Evolutionary conservation across 2,797 vertebrate genomes (phyloP), one percentile per base, ranked within the genome.

Genomic region (Rhinatrema bivittatum): DNA sequence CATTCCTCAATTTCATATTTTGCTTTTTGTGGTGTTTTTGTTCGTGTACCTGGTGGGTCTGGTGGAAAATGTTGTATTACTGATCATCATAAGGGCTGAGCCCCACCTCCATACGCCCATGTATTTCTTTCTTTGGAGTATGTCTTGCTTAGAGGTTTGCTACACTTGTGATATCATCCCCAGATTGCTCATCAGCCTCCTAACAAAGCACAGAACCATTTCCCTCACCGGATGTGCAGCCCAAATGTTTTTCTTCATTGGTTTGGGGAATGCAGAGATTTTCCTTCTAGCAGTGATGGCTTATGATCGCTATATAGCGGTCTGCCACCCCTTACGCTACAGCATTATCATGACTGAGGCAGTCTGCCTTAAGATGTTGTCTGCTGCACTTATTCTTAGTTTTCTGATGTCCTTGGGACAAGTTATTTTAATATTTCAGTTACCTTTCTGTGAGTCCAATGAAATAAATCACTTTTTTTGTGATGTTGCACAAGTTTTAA

Each of bases 81-180:
- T 70, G 21, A 41, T 29, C 7, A 39, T 61, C 25, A 62, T 55
- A 31, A 6, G 0, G 14, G 24, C 54, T 15, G 21, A 55, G 16
- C 29, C 0, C 25, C 54, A 42, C 19, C 57, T 66, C 9, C 46
- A 52, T 1, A 59, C 9, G 4, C 60, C 62, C 15, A 69, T 61
- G 56, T 61, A 66, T 20, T 59, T 70, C 32, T 66, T 66, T 16
- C 20, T 59, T 30, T 42, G 44, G 32, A 36, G 50, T 18, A 23
- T 64, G 1, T 66, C 62, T 8, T 13, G 53, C 25, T 70, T 55
- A 23, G 60, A 61, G 42, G 59, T 45, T 17, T 54, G 45, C 25
- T 62, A 64, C 11, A 46, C 54, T 1, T 10, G 66, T n/a, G 28
- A 36, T 19, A 42, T 70, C 25, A 48, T 66, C 17, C 62, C 47